These are phyloP conservation scores for Falcunculus frontatus DNA, from an alignment of 2,113 vertebrate species.

Conservation along the genomic window DNA sequence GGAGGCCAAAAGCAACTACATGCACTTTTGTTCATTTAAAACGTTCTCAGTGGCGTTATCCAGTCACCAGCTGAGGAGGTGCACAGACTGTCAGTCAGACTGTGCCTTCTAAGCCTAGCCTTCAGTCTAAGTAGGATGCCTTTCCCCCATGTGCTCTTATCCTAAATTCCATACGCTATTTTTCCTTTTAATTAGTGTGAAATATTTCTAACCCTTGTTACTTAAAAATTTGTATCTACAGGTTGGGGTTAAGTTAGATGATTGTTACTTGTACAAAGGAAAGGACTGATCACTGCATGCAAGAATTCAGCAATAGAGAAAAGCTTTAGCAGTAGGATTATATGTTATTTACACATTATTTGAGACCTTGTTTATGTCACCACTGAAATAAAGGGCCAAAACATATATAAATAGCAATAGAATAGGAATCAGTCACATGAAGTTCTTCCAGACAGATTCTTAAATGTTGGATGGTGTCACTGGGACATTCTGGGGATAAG, in stretches of 20 bases:
- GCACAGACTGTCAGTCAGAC: background rate
- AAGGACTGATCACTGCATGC: background rate
- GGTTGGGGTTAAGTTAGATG: background rate
- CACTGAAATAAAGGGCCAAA: background rate
- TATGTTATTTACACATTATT: background rate
- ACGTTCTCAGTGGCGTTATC: slow-evolving; percentile 46
- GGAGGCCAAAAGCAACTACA: slow-evolving; percentile 29
- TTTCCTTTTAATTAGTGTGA: background rate
- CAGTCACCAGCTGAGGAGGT: slow-evolving; percentile 35
- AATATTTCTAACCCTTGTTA: background rate
- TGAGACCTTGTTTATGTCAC: background rate
- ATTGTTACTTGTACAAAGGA: background rate
- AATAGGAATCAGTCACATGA: background rate
- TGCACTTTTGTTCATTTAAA: slow-evolving; percentile 59
- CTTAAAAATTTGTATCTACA: background rate
- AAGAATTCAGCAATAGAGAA: background rate
- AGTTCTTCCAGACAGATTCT: background rate
- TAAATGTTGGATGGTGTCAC: background rate
- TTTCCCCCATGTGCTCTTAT: background rate
- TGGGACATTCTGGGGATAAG: background rate
- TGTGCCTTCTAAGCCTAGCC: background rate
- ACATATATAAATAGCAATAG: background rate
- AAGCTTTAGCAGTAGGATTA: background rate
- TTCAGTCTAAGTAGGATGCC: background rate
- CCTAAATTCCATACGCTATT: background rate